Evolutionary conservation across 2,888 invertebrate genomes (phyloP), one percentile per base, ranked within the genome.

Genomic region (Diabrotica balteata): DNA sequence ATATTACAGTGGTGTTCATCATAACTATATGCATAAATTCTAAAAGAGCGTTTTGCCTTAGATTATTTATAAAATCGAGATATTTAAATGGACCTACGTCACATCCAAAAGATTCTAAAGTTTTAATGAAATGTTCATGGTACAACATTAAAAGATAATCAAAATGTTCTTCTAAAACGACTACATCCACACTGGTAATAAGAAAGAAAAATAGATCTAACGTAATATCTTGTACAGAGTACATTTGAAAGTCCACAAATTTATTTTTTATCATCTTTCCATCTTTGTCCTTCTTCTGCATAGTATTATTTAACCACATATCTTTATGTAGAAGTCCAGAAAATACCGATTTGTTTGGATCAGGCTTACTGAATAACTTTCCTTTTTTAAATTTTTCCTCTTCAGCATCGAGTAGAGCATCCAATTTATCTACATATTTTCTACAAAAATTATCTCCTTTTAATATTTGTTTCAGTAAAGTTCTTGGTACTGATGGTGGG

Each of bases 21-120:
- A 84, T 57, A 7, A 83, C 75, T 4, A 10, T 46, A 7, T 86
- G 86, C 5, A 75, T 75, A 7, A 86, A 76, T 75, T 85, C 80
- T 7, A 79, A 77, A 17, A 45, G 59, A 0, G 81, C 84, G 52
- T 80, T 78, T 2, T 75, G 71, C 43, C 81, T 74, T 4, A 86
- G 73, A 76, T 86, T 85, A 1, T 79, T 61, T 69, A 72, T n/a
- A 76, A 81, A 85, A 78, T 75, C 73, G 43, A 83, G 79, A 63
- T 80, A 84, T 7, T 79, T 78, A 68, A 59, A 69, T 4, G 63
- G 66, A 9, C 44, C n/a, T 2, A 53, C 44, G 44, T 69, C 66
- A 44, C 65, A 63, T 45, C 59, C 53, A 3, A 44, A 42, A 1
- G 59, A 17, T 11, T 43, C 54, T 43, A 69, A 53, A 11, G 47